Base-by-base conservation (phyloP, 2,797 vertebrate genomes). In the Tapera naevia region DNA sequence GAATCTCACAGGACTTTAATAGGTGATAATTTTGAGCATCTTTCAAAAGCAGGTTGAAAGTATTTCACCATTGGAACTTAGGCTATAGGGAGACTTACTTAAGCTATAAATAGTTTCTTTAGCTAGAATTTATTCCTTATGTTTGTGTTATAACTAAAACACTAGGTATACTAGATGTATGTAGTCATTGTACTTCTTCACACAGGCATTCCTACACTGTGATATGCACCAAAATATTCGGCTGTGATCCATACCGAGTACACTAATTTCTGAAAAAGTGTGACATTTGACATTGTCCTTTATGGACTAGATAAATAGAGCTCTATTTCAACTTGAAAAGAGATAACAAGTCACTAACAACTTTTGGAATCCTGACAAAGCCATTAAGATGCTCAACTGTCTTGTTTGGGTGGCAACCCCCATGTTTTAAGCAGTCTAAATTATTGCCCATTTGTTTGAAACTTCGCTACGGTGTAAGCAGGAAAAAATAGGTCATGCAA, bases 401-500 rank as follows among this genome's bases (percentile, higher is more conserved):
- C 69, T 80, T 60, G 57, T 93, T 84, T 93, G 91, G 80, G 80
- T 95, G 94, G 80, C 91, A 92, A 9, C 48, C 32, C 48, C 64
- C 43, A 79, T 61, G 43, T 92, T 87, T 43, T 37, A 51, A 56
- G 75, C 66, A 79, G 53, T 57, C 69, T 85, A 7, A 88, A 71
- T 92, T 66, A 48, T 70, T 84, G 91, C 46, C 81, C 72, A 8
- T 89, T 94, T 94, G 91, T 93, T 83, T 67, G 79, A 87, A 93
- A 70, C 5, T 0, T 83, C 90, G 88, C 82, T 2, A 7, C 11
- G 90, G 85, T 78, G 88, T 70, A 79, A 96, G 94, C 89, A 79
- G 91, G 80, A 73, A 61, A 93, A 96, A 96, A 95, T 87, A 74
- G 92, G 91, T 95, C 96, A 91, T 75, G 88, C 85, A 94, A 86